Evolutionary conservation across 2,113 vertebrate species (phyloP).

Genomic region (Saccopteryx leptura): DNA sequence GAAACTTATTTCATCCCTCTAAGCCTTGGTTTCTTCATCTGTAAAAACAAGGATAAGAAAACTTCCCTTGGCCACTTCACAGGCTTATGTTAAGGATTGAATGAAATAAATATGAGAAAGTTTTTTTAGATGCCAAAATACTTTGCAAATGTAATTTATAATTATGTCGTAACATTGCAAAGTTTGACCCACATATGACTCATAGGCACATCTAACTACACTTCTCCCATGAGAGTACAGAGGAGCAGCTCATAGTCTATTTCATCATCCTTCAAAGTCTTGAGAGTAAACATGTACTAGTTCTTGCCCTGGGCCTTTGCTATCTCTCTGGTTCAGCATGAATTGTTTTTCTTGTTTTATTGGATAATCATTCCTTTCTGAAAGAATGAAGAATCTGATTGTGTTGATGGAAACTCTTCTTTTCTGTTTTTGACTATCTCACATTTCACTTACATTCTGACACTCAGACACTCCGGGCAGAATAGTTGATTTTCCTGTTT

Average conservation of each 20-base stretch:
- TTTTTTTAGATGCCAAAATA: background rate
- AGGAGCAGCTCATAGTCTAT: background rate
- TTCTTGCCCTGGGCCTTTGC: background rate
- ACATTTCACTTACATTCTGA: conserved; percentile 1
- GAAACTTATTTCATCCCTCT: background rate
- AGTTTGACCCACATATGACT: background rate
- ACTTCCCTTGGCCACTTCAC: background rate
- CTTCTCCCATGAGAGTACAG: background rate
- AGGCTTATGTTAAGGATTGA: background rate
- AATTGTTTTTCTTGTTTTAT: background rate
- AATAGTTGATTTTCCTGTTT: conserved; percentile 67
- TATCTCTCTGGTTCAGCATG: background rate
- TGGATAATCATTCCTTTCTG: background rate
- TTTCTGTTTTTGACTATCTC: conserved; percentile 34
- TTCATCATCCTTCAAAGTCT: background rate
- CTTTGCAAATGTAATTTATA: background rate
- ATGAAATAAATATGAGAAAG: background rate
- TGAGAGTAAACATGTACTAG: background rate
- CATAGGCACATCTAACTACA: background rate
- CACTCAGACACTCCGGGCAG: background rate
- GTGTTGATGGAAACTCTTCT: background rate
- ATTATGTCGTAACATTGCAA: background rate
- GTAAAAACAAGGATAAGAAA: conserved; percentile 19
- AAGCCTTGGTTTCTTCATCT: conserved; percentile 19
- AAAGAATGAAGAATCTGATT: background rate